Percentiles rank a stretch among this genome's conserved stretches.
Conservation (phyloP, 2,113 vertebrate species). For the Nycticryphes semicollaris region DNA sequence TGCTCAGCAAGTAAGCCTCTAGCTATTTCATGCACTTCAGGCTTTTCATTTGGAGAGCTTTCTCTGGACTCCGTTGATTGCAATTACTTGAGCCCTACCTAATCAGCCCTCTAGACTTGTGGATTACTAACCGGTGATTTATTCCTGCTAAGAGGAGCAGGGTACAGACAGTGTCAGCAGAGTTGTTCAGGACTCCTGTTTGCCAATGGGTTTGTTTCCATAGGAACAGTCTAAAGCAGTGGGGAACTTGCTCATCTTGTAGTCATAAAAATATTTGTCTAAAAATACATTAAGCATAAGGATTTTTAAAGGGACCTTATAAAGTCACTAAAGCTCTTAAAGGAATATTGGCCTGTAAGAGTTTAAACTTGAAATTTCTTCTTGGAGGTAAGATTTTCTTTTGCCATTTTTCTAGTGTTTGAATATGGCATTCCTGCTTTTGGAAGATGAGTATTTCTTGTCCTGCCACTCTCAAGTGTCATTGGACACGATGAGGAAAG, state of each 20-base stretch:
- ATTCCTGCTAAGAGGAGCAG: neutral
- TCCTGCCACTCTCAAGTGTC: neutral
- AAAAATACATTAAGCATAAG: constrained; percentile 49
- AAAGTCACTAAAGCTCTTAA: neutral
- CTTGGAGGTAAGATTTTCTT: neutral
- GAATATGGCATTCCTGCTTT: neutral
- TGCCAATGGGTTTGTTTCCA: constrained; percentile 53
- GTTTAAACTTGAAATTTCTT: neutral
- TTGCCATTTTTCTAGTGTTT: neutral
- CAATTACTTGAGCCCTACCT: neutral
- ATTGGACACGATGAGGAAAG: neutral
- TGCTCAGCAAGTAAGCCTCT: neutral
- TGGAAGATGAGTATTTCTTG: neutral
- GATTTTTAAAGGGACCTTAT: constrained; percentile 28
- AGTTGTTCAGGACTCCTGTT: constrained; percentile 29
- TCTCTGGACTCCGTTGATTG: neutral
- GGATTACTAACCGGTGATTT: neutral
- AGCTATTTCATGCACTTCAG: neutral
- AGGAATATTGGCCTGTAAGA: neutral
- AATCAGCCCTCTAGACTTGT: neutral
- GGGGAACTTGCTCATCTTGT: constrained; percentile 33
- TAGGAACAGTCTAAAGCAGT: constrained; percentile 50
- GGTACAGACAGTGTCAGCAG: neutral
- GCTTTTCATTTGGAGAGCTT: neutral
- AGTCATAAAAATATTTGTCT: constrained; percentile 58